A percentile compares a stretch with the other conserved stretches of the same genome.
Evolutionary conservation across 2,888 invertebrate species (phyloP).

Genomic region (Polyommatus iphigenia): DNA sequence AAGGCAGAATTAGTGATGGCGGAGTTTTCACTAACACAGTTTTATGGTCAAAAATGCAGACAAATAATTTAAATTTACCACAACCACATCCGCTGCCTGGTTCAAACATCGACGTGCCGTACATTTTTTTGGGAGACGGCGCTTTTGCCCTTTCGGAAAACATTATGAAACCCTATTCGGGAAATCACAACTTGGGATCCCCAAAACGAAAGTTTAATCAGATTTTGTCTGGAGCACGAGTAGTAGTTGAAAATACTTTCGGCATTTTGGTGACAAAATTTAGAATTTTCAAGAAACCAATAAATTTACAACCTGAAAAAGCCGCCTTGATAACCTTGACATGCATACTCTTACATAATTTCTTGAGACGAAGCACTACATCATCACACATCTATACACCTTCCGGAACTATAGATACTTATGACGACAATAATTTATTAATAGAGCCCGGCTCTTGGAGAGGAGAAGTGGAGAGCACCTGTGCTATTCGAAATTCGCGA

Average conservation of each 20-base stretch:
- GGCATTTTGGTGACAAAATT: slow-evolving; percentile 36
- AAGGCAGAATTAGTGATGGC: slow-evolving; percentile 40
- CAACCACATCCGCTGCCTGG: slow-evolving; percentile 36
- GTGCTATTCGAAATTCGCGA: slow-evolving; percentile 27
- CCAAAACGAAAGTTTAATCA: no score
- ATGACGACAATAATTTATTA: no score
- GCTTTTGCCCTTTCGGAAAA: slow-evolving; percentile 39
- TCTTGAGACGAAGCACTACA: slow-evolving; percentile 40
- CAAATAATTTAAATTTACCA: slow-evolving; percentile 42
- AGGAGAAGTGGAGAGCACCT: slow-evolving; percentile 29
- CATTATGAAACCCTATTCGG: slow-evolving; percentile 44
- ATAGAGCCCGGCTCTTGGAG: slow-evolving; percentile 39
- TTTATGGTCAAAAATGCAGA: slow-evolving; percentile 37
- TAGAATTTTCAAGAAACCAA: slow-evolving; percentile 36
- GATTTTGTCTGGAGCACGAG: slow-evolving; percentile 28
- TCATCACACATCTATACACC: slow-evolving; percentile 41
- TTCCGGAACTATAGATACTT: slow-evolving; percentile 33
- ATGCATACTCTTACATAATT: slow-evolving; percentile 40
- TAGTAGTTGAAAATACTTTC: slow-evolving; percentile 39
- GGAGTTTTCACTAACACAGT: slow-evolving; percentile 35
- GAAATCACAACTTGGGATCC: slow-evolving; percentile 34
- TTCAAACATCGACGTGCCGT: slow-evolving; percentile 34
- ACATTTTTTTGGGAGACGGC: slow-evolving; percentile 40
- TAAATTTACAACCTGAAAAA: slow-evolving; percentile 36
- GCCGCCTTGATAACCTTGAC: slow-evolving; percentile 37